A percentile compares a stretch with the other conserved stretches of the same genome.
phyloP scores from a whole-genome alignment of 2,113 vertebrate species.

The Acanthisitta chloris region DNA sequence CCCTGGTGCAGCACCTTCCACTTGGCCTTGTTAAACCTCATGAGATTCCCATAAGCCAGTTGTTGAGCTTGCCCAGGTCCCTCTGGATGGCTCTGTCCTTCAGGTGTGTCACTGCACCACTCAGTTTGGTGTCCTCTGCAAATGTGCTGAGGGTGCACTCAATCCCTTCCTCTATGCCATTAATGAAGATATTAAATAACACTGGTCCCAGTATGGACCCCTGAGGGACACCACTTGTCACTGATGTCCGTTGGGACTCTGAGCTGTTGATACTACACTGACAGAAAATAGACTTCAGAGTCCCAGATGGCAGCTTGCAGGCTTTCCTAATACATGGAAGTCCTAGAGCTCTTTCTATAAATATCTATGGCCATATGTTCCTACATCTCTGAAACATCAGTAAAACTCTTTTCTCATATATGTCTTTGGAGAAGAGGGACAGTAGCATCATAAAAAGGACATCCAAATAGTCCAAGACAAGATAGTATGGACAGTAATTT shows the following conservation, averaged over 20 bases:
- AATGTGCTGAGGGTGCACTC: background rate
- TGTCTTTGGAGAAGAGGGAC: background rate
- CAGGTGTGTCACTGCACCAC: background rate
- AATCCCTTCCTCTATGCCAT: background rate
- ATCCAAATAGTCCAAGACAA: background rate
- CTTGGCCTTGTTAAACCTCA: background rate
- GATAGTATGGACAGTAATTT: background rate
- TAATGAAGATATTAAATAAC: background rate
- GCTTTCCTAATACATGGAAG: background rate
- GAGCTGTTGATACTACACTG: background rate
- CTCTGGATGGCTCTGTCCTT: background rate
- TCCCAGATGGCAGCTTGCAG: slow-evolving; percentile 9
- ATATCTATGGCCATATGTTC: slow-evolving; percentile 5
- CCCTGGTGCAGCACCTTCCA: background rate
- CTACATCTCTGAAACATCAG: background rate
- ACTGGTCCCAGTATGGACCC: background rate
- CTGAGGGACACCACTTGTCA: background rate
- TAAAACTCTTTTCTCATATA: background rate
- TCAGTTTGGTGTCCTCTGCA: background rate
- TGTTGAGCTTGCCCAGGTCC: background rate
- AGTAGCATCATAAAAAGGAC: background rate
- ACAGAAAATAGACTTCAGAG: background rate
- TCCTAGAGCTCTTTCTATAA: slow-evolving; percentile 21
- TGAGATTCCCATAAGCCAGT: background rate
- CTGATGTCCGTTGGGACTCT: background rate